Percentiles rank a stretch among this genome's conserved stretches.
phyloP scores from a whole-genome alignment of 2,888 invertebrate genomes.

The Megaustenia siamemsis region DNA sequence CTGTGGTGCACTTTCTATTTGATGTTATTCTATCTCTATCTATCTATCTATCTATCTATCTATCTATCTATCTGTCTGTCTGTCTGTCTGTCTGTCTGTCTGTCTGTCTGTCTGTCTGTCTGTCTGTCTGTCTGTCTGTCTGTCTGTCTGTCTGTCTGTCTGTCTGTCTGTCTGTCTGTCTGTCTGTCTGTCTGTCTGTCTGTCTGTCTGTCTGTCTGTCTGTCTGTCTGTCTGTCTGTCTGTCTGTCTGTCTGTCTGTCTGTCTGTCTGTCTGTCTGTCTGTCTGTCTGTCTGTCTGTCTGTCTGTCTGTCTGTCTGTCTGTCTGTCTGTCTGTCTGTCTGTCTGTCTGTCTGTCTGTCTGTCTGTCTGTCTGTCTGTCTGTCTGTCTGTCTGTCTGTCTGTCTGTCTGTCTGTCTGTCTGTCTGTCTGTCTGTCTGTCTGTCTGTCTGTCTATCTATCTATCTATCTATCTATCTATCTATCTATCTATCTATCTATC shows the following conservation, averaged over 20 bases:
- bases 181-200: not conserved
- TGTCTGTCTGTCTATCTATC: no score
- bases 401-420: conserved; percentile 9
- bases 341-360: conserved; percentile 9
- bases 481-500: no score
- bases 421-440: not conserved
- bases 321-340: conserved; percentile 9
- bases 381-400: conserved; percentile 9
- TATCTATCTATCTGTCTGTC: no score
- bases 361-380: conserved; percentile 9
- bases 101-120: not conserved
- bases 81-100: conserved; percentile 9
- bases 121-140: not conserved
- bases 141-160: not conserved
- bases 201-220: no score
- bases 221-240: no score
- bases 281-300: conserved; percentile 9
- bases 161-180: conserved; percentile 9
- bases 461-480: conserved; percentile 9
- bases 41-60: no score
- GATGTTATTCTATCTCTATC: no score
- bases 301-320: conserved; percentile 9
- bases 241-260: conserved; percentile 2
- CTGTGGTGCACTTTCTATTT: no score
- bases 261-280: conserved; percentile 9